Conservation (phyloP, 1,140 invertebrate species). For the Elymnias hypermnestra region DNA sequence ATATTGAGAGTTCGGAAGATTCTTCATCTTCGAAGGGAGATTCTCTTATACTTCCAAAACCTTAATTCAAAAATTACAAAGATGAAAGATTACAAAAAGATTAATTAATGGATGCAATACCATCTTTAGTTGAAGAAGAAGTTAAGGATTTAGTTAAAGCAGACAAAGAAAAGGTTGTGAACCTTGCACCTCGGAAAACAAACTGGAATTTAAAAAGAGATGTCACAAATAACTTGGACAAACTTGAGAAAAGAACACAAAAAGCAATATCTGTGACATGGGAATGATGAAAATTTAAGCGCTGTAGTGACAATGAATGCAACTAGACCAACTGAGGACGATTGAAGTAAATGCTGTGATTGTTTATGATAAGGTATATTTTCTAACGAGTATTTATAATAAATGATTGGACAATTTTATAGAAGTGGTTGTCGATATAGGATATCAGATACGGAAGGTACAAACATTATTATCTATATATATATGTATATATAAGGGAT, state of each 20-base stretch:
- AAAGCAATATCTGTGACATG: conserved; percentile 92
- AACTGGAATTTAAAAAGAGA: conserved; percentile 99
- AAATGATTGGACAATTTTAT: too few relatives aligned
- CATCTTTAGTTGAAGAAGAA: conserved; percentile 86
- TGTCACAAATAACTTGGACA: conserved; percentile 93
- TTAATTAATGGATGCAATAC: conserved; percentile 81
- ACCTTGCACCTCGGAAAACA: conserved; percentile 94
- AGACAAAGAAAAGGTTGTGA: conserved; percentile 84
- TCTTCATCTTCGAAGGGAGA: conserved; percentile 33
- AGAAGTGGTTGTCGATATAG: too few relatives aligned
- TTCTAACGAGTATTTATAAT: too few relatives aligned
- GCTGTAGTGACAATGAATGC: conserved; percentile 73
- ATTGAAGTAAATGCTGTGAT: conserved; percentile 38
- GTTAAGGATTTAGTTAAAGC: conserved; percentile 89
- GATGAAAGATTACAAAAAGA: conserved; percentile 87
- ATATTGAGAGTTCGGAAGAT: conserved; percentile 27
- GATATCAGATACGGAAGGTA: too few relatives aligned
- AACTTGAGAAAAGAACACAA: conserved; percentile 93
- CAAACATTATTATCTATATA: too few relatives aligned
- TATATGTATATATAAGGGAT: too few relatives aligned
- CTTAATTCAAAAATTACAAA: conserved; percentile 93
- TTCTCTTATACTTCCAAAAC: conserved; percentile 75
- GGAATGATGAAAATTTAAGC: conserved; percentile 80
- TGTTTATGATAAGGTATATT: too few relatives aligned
- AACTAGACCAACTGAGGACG: conserved; percentile 44